Evolutionary conservation across 2,797 vertebrate species (phyloP).

Genomic region (Pangasius sanitwongsei): DNA sequence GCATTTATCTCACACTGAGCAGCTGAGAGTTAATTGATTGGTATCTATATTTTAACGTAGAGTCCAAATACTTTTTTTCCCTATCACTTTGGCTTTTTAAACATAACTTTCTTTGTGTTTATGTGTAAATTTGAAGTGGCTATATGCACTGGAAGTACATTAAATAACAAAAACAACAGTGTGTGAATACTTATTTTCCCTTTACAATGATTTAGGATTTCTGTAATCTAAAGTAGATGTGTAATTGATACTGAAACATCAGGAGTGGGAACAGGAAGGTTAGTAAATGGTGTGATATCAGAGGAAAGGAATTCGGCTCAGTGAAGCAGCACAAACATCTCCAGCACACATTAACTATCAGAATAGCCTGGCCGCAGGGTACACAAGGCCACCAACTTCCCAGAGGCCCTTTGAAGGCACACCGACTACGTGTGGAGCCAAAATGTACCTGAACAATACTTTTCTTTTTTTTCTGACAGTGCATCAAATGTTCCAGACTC

Average conservation of each 20-base stretch:
- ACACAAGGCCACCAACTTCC: slow-evolving; percentile 65
- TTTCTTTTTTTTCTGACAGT: not conserved
- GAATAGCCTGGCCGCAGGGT: slow-evolving; percentile 57
- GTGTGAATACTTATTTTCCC: not conserved
- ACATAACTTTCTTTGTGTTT: not conserved
- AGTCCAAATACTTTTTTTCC: not conserved
- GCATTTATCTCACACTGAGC: too few species aligned
- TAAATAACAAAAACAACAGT: not conserved
- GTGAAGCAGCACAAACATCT: slow-evolving; percentile 49
- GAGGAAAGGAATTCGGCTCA: slow-evolving; percentile 58
- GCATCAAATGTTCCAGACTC: not conserved
- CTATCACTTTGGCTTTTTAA: not conserved
- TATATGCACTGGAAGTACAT: not conserved
- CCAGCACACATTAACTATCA: slow-evolving; percentile 69
- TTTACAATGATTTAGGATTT: not conserved
- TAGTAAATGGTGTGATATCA: slow-evolving; percentile 53
- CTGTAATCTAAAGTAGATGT: not conserved
- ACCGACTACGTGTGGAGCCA: not conserved
- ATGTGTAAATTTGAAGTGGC: not conserved
- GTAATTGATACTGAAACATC: not conserved
- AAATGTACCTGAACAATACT: not conserved
- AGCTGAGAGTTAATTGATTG: too few species aligned
- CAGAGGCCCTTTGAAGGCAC: slow-evolving; percentile 41
- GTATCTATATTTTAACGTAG: not conserved
- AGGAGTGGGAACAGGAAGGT: not conserved